Evolutionary conservation across 2,797 vertebrate species (phyloP), one percentile per base, ranked within the genome.

Genomic region (Coregonus suidteri): DNA sequence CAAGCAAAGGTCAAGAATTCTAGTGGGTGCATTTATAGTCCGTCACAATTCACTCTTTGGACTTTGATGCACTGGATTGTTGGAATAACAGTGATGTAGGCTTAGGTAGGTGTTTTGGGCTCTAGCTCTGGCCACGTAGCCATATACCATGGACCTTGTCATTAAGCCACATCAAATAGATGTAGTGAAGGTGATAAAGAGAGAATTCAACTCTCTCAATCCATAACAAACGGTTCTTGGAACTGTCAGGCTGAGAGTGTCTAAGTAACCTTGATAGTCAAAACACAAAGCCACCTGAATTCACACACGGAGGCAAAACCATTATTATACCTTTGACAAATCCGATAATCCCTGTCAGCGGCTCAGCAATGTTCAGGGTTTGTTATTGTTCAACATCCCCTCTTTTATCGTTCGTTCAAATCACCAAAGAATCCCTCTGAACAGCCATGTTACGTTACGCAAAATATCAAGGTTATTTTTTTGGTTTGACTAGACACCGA

Each of bases 311-410:
- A 75, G 30, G 64, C 71, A 73, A 64, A 81, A 78, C 83, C 86
- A 75, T 87, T 79, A 83, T 90, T 90, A 85, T 84, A 84, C 85
- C 74, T 87, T 74, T 73, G 82, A 88, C 77, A 84, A 75, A 66
- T 78, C 67, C 13, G 75, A 80, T 77, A 83, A 83, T 86, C 81
- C 71, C 74, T 34, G 64, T 79, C 83, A 75, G 77, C 73, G 71
- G 72, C 78, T 72, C 7, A 72, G 77, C 56, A 76, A 56, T 52
- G 67, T 78, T 71, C 73, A 53, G 30, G 77, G 62, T 68, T 25
- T 77, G 54, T 59, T 25, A 7, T 77, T 15, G 16, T 70, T 64
- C 13, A 30, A 64, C 77, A 71, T 37, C 59, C 41, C 69, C 16
- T 0, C 51, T 73, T 35, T 85, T 77, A 69, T 73, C 66, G 73